Evolutionary conservation across 2,888 invertebrate genomes (phyloP).

Genomic region (Formica aserva): DNA sequence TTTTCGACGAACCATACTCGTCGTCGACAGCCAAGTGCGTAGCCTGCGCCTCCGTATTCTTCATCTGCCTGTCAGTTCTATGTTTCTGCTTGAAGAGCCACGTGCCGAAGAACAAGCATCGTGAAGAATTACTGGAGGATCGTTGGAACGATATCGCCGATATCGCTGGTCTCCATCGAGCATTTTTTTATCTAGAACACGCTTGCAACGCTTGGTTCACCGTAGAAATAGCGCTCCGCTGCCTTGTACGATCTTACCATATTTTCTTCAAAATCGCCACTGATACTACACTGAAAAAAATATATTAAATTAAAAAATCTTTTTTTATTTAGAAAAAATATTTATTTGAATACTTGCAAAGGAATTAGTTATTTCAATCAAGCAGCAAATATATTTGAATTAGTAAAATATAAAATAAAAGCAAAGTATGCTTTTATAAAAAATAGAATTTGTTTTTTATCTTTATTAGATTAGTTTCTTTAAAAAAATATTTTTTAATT

Average conservation of each 20-base stretch:
- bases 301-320: too few species aligned
- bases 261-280: background rate
- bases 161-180: slow-evolving; percentile 87
- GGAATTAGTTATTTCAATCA: too few species aligned
- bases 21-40: slow-evolving; percentile 96
- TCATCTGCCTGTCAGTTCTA: slow-evolving; percentile 98
- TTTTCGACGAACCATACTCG: slow-evolving; percentile 98
- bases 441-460: too few species aligned
- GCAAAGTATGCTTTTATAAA: too few species aligned
- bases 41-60: slow-evolving; percentile 96
- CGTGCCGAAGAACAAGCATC: slow-evolving; percentile 42
- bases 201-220: slow-evolving; percentile 99
- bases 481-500: too few species aligned
- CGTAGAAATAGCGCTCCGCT: slow-evolving; percentile 94
- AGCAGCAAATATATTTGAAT: too few species aligned
- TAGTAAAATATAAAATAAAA: too few species aligned
- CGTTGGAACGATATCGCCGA: background rate
- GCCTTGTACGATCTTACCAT: slow-evolving; percentile 90
- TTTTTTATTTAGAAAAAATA: too few species aligned
- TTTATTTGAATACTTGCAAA: too few species aligned
- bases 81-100: slow-evolving; percentile 98
- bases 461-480: too few species aligned
- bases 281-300: too few species aligned
- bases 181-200: slow-evolving; percentile 97
- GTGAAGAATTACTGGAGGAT: slow-evolving; percentile 51